These are phyloP conservation scores for Limenitis camilla DNA, from an alignment of 2,888 invertebrate species.

Conservation along the genomic window DNA sequence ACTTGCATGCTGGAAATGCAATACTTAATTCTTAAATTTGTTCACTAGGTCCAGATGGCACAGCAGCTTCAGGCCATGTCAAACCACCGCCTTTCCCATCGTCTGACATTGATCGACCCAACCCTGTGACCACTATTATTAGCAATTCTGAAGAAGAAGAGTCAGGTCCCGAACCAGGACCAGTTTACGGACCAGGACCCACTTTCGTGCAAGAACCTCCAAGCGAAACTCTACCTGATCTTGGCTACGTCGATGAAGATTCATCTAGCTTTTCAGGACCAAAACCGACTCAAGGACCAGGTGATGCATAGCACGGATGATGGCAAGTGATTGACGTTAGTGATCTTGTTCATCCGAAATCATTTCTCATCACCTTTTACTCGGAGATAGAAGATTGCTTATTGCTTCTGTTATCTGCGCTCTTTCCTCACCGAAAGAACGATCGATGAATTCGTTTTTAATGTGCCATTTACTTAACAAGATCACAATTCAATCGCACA, in stretches of 20 bases:
- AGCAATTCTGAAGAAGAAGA: conserved; percentile 22
- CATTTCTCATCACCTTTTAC: conserved; percentile 20
- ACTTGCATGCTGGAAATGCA: neutral
- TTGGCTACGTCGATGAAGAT: conserved; percentile 52
- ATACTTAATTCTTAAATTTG: neutral
- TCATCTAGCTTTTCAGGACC: conserved; percentile 39
- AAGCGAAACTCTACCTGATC: conserved; percentile 30
- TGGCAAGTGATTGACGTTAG: conserved; percentile 54
- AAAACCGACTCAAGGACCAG: conserved; percentile 64
- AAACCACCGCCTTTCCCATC: conserved; percentile 65
- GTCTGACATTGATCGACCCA: conserved; percentile 49
- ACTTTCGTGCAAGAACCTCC: conserved; percentile 26
- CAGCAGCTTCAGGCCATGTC: conserved; percentile 75
- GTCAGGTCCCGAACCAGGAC: conserved; percentile 22
- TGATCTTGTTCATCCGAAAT: conserved; percentile 49
- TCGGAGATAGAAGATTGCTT: conserved; percentile 17
- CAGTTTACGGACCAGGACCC: conserved; percentile 25
- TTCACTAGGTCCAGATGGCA: conserved; percentile 60
- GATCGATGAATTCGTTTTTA: conserved; percentile 22
- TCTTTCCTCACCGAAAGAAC: conserved; percentile 23
- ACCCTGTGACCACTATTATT: conserved; percentile 10
- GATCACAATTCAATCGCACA: conserved; percentile 56
- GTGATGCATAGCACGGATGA: conserved; percentile 63
- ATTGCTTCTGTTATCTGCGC: conserved; percentile 13
- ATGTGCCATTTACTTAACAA: conserved; percentile 34